These are phyloP conservation scores for Rattus rattus DNA, from an alignment of 2,113 vertebrate species.

Conservation along the genomic window DNA sequence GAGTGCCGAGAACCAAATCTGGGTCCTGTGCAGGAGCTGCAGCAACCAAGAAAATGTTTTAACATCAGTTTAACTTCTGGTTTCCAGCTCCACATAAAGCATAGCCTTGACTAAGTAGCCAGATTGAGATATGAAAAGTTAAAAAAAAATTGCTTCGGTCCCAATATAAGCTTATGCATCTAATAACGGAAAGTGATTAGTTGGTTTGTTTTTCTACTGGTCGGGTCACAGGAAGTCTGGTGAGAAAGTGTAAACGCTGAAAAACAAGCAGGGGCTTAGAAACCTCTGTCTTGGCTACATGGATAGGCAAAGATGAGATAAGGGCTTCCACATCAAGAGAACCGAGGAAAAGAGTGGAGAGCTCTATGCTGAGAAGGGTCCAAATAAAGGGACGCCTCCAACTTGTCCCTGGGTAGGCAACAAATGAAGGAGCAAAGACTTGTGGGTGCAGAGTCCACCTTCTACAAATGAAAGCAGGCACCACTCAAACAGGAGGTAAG, in stretches of 20 bases:
- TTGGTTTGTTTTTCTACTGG: not conserved
- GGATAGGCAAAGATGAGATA: not conserved
- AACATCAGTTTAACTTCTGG: conserved; percentile 2
- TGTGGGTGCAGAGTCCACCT: not conserved
- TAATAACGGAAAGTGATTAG: not conserved
- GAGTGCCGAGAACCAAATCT: not conserved
- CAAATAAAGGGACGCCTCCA: not conserved
- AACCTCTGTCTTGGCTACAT: not conserved
- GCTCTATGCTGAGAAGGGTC: not conserved
- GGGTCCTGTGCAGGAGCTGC: not conserved
- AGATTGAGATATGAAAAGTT: conserved; percentile 10
- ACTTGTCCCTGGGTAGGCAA: not conserved
- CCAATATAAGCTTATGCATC: not conserved
- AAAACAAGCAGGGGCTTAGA: not conserved
- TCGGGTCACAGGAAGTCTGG: not conserved
- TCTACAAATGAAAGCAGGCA: conserved; percentile 11
- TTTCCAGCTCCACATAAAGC: conserved; percentile 23
- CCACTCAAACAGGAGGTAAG: conserved; percentile 54
- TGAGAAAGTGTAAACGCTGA: not conserved
- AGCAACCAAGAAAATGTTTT: not conserved
- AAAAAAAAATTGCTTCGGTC: not conserved
- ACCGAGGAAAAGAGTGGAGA: not conserved
- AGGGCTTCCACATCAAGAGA: not conserved
- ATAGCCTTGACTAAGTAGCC: not conserved
- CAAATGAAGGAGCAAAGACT: conserved; percentile 1